A percentile compares a stretch with the other conserved stretches of the same genome.
Conservation (phyloP, 2,888 invertebrate species). For the Drosophila kanekoi region DNA sequence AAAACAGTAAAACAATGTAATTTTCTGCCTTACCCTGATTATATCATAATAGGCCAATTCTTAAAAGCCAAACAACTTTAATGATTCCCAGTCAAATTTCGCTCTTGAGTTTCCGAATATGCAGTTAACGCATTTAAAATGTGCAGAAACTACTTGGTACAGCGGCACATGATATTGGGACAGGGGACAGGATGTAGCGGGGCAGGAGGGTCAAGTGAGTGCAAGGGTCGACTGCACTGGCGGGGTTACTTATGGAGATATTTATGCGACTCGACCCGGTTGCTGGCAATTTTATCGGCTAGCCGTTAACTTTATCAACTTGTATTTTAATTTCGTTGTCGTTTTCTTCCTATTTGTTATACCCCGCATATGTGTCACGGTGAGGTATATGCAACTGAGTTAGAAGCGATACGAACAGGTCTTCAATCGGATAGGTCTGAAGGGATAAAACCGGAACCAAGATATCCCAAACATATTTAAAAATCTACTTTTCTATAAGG, state of each 20-base stretch:
- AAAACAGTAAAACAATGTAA: neutral
- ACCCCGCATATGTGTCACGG: neutral
- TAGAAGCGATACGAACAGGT: too few relatives aligned
- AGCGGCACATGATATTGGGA: slow-evolving; percentile 3
- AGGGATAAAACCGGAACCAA: too few relatives aligned
- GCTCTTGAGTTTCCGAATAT: neutral
- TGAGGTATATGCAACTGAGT: slow-evolving; percentile 2
- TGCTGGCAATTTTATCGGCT: slow-evolving; percentile 51
- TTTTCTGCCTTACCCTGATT: slow-evolving; percentile 10
- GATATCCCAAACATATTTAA: too few relatives aligned
- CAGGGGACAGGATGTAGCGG: neutral
- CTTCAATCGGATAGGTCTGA: too few relatives aligned
- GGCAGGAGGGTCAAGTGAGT: neutral
- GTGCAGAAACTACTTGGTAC: slow-evolving; percentile 19
- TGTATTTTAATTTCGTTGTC: slow-evolving; percentile 51
- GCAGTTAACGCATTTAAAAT: slow-evolving; percentile 32
- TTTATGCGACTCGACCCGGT: slow-evolving; percentile 41
- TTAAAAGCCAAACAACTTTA: slow-evolving; percentile 19
- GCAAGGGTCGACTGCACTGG: slow-evolving; percentile 15
- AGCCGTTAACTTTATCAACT: slow-evolving; percentile 54
- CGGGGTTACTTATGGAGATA: slow-evolving; percentile 25
- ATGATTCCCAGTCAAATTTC: neutral
- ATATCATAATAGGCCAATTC: slow-evolving; percentile 27
- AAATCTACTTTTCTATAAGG: too few relatives aligned
- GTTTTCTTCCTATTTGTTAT: slow-evolving; percentile 1